Evolutionary conservation across 2,888 invertebrate genomes (phyloP), one percentile per base, ranked within the genome.

Genomic region (Latrodectus hesperus): DNA sequence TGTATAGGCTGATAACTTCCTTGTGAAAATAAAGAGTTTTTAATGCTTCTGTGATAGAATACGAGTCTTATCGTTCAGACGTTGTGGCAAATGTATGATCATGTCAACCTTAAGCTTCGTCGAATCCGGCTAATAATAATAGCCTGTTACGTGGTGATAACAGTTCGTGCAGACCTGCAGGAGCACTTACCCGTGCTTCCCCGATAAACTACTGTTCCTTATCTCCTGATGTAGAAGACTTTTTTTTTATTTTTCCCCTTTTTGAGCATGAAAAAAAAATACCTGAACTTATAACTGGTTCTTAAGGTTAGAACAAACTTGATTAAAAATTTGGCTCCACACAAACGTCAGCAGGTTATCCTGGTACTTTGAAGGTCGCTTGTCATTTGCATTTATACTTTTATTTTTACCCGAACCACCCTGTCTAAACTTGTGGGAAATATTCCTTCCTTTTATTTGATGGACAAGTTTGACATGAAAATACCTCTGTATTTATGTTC

Each of bases 381-480:
- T 75, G 74, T 74, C 81, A 67, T 81, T 81, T 68, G 74, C 73
- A 53, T 67, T 22, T 38, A 17, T 73, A 49, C 17, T 17, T 74
- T 11, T 4, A 14, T 22, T 22, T 22, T 74, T 53, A 22, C 22
- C 9, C n/a, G 22, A 17, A 22, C 51, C 10, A 12, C 38, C 38
- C 22, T 68, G 10, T 12, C 22, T 14, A 26, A 22, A 22, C 22
- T 6, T 26, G 26, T 68, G 68, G 60, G 10, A 60, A 11, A 60
- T 60, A 60, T 14, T 9, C n/a, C 10, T 60, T 60, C 60, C 60
- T 16, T 60, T 60, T n/a, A 11, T 60, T 16, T 60, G 60, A 60
- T 10, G 9, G 60, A 60, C 10, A 60, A 6, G 38, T 38, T 38
- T 38, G 1, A 6, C 38, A 38, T 38, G 38, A 38, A 22, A 38